Base-by-base conservation (phyloP, 2,888 invertebrate genomes). In the Pasiphila rectangulata region DNA sequence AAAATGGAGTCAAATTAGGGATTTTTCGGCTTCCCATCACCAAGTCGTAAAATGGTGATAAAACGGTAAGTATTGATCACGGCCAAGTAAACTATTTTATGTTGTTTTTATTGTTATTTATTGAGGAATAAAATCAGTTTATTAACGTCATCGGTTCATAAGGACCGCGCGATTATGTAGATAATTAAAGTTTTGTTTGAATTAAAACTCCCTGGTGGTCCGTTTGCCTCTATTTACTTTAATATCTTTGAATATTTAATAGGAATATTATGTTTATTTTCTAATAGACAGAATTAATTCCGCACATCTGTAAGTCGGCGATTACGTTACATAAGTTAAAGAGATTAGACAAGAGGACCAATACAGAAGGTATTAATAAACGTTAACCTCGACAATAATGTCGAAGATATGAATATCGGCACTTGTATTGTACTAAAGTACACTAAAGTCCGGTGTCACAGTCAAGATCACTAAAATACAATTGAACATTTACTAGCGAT, bases 51-150 rank as follows among this genome's bases (percentile, higher is more conserved):
- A 86, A 83, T 74, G 69, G 75, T 71, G 69, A 69, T 88, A 83
- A 86, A 87, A 81, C 69, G 63, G 72, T 72, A 70, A 67, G 75
- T 83, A 84, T 85, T 79, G 86, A 84, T 85, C 79, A 69, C 72
- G 70, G 69, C 61, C 72, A 70, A 81, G 73, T 83, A 76, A 82
- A 79, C 84, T 86, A 86, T 86, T 87, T 86, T 79, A 87, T 83
- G 80, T 74, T 73, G 64, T 79, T 88, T 87, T 86, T 86, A 86
- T 83, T 77, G 84, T 85, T 85, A 86, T 88, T 88, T 85, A 86
- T 87, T 67, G 80, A 61, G 69, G 57, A 78, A 83, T 85, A 85
- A 87, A 87, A 84, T 64, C 64, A 74, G 78, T 83, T 83, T 80
- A 79, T 84, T 74, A 77, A 79, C 83, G 81, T 81, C 79, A 79